Conservation (phyloP, 2,888 invertebrate species). For the Spisula solida region DNA sequence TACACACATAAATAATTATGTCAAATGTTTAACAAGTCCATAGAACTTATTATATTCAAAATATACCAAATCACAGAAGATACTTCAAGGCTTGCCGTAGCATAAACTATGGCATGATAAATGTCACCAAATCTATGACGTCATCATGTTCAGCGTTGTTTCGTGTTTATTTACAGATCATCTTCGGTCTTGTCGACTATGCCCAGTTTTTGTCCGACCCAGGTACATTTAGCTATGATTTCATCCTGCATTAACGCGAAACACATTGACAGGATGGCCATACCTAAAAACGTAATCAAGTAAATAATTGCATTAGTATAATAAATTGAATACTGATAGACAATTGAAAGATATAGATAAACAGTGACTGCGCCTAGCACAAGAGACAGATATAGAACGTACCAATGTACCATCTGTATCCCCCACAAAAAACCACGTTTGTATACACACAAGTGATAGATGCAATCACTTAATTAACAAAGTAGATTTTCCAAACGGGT, state of each 20-base stretch:
- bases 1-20: no score
- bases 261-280: conserved; percentile 88
- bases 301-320: no score
- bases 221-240: conserved; percentile 86
- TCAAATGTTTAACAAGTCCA: no score
- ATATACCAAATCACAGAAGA: neutral
- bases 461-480: no score
- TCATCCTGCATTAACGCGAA: conserved; percentile 88
- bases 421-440: no score
- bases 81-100: neutral
- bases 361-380: no score
- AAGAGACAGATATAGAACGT: no score
- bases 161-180: conserved; percentile 25
- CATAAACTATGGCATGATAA: neutral
- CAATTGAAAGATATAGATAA: no score
- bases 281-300: conserved; percentile 62
- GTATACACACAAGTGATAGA: no score
- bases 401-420: no score
- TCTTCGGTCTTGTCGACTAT: conserved; percentile 65
- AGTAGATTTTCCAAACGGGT: no score
- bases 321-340: no score
- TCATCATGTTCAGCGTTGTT: neutral
- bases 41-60: neutral
- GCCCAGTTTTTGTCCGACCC: conserved; percentile 87
- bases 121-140: neutral